Conservation (phyloP, 2,888 invertebrate genomes). For the Halictus quadricinctus region DNA sequence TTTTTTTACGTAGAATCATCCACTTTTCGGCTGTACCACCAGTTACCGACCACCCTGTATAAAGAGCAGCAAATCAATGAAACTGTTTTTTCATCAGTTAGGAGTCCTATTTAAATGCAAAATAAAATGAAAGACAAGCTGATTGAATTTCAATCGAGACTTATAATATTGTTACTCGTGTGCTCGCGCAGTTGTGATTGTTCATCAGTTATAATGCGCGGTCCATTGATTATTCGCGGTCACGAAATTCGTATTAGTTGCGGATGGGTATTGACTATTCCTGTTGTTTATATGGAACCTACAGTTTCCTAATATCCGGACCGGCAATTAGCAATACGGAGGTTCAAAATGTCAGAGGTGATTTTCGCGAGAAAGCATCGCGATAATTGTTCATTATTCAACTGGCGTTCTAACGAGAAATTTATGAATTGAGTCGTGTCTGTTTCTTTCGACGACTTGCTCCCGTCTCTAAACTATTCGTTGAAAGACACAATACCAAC, state of each 20-base stretch:
- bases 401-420: neutral
- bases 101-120: neutral
- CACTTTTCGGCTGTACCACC: too few species aligned
- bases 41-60: neutral
- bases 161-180: neutral
- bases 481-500: neutral
- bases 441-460: neutral
- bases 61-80: neutral
- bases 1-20: too few species aligned
- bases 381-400: neutral
- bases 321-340: neutral
- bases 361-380: neutral
- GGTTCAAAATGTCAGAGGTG: neutral
- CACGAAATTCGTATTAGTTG: conserved; percentile 4
- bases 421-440: neutral
- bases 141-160: too few species aligned
- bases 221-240: neutral
- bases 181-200: neutral
- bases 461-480: neutral
- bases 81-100: neutral
- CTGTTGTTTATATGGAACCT: neutral
- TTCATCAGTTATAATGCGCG: neutral
- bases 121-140: too few species aligned
- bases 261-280: conserved; percentile 9
- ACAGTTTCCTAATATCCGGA: conserved; percentile 33